A percentile compares a stretch with the other conserved stretches of the same genome.
Evolutionary conservation across 1,140 invertebrate genomes (phyloP).

Genomic region (Drosophila saltans): DNA sequence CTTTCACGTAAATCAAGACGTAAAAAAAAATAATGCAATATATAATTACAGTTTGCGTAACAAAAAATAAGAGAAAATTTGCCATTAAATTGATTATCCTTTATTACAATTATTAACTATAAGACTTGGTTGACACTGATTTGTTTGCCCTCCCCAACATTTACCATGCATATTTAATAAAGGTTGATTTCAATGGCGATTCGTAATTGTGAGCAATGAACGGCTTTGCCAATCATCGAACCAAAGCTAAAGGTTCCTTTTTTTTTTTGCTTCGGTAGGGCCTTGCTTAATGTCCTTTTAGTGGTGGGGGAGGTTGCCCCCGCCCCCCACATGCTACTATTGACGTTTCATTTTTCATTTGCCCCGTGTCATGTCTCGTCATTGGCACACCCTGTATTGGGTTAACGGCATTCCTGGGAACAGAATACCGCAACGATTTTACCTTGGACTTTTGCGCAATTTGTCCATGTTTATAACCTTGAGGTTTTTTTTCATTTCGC

Average conservation of each 20-base stretch:
- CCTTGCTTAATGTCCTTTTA: too few relatives aligned
- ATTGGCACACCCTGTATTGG: too few relatives aligned
- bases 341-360: too few relatives aligned
- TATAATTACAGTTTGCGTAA: background rate
- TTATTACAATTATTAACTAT: slow-evolving; percentile 7
- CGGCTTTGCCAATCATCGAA: too few relatives aligned
- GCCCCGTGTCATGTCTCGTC: background rate
- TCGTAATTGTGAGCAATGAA: too few relatives aligned
- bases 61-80: background rate
- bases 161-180: too few relatives aligned
- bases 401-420: background rate
- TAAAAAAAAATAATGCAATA: background rate
- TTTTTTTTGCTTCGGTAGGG: too few relatives aligned
- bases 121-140: background rate
- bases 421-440: background rate
- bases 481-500: background rate
- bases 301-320: too few relatives aligned
- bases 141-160: too few relatives aligned
- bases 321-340: too few relatives aligned
- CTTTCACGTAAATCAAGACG: background rate
- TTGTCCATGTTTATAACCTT: background rate
- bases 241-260: too few relatives aligned
- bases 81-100: background rate
- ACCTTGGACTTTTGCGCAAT: background rate
- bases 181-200: too few relatives aligned